Conservation (phyloP, 2,888 invertebrate genomes). For the Orthosia cruda region DNA sequence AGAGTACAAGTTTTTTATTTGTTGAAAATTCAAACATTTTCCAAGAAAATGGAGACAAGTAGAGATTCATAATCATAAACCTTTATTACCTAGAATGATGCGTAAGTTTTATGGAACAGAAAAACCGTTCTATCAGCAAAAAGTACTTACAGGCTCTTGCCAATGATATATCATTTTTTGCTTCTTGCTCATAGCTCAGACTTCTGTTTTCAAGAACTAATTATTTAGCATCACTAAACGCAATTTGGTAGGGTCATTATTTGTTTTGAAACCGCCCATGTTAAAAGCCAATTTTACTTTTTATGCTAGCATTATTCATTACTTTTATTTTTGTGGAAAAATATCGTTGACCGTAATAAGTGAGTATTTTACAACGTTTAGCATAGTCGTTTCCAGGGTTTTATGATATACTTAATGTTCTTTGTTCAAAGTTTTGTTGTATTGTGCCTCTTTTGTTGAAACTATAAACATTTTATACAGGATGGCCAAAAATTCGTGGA, state of each 20-base stretch:
- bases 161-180: no score
- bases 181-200: not conserved
- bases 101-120: not conserved
- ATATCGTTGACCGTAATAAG: not conserved
- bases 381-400: slow-evolving; percentile 2
- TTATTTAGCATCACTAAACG: slow-evolving; percentile 8
- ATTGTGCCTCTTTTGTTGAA: slow-evolving; percentile 10
- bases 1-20: no score
- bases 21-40: not conserved
- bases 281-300: not conserved
- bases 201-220: slow-evolving; percentile 13
- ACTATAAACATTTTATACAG: slow-evolving; percentile 27
- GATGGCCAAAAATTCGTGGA: no score
- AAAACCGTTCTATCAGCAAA: slow-evolving; percentile 2
- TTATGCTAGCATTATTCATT: slow-evolving; percentile 11
- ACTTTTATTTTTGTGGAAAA: slow-evolving; percentile 17
- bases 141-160: no score
- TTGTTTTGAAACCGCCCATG: slow-evolving; percentile 10
- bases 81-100: slow-evolving; percentile 20
- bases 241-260: slow-evolving; percentile 17
- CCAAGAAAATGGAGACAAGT: not conserved
- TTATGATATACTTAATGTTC: slow-evolving; percentile 39
- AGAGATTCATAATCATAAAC: slow-evolving; percentile 2
- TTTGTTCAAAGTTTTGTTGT: slow-evolving; percentile 27
- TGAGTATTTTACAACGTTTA: slow-evolving; percentile 34